Evolutionary conservation across 2,113 vertebrate species (phyloP).

Genomic region (Hyperopisus bebe): DNA sequence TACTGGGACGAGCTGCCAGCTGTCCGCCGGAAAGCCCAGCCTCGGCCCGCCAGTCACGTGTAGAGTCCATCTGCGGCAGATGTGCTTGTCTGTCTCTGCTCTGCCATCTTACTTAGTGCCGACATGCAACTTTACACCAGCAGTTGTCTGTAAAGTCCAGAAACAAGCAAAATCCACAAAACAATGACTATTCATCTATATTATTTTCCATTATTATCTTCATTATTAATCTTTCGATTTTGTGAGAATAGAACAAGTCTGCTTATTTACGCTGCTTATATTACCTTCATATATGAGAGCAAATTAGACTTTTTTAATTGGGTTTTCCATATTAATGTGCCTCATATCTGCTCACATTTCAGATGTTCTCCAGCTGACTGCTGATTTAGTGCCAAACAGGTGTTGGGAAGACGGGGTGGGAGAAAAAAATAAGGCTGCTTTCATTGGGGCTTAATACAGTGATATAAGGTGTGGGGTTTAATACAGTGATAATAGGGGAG

Average conservation of each 20-base stretch:
- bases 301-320: neutral
- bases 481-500: too few species aligned
- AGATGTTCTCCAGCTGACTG: neutral
- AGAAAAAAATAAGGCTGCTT: neutral
- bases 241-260: neutral
- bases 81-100: neutral
- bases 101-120: neutral
- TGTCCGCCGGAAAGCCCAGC: neutral
- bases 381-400: neutral
- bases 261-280: neutral
- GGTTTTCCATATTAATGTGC: neutral
- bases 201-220: neutral
- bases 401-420: neutral
- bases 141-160: neutral
- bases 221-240: neutral
- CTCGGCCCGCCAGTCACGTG: neutral
- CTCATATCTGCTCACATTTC: neutral
- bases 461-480: too few species aligned
- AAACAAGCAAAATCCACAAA: neutral
- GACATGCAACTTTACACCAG: neutral
- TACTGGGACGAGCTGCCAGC: neutral
- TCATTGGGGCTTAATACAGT: neutral
- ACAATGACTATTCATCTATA: neutral
- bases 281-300: neutral
- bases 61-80: neutral